These are phyloP conservation scores for Sebastes reedi DNA, from an alignment of 2,797 vertebrate species.

Conservation along the genomic window DNA sequence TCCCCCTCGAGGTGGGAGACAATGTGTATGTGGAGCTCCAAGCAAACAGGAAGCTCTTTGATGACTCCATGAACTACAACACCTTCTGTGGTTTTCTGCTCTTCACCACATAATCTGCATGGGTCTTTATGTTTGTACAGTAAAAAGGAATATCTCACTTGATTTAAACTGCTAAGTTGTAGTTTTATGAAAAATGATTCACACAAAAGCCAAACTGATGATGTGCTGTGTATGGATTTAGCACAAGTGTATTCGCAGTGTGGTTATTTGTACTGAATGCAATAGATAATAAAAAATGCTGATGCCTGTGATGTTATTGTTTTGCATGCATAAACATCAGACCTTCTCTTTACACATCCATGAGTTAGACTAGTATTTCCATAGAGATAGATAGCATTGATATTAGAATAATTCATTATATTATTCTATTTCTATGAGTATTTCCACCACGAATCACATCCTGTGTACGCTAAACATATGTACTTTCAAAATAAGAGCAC, in stretches of 20 bases:
- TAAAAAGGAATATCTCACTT: not conserved
- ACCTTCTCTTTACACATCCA: not conserved
- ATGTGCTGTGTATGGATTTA: not conserved
- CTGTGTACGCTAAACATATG: not conserved
- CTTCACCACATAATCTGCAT: conserved; percentile 30
- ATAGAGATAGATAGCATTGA: too few relatives aligned
- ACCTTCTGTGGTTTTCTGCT: conserved; percentile 70
- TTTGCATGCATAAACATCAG: not conserved
- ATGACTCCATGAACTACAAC: conserved; percentile 54
- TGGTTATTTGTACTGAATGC: not conserved
- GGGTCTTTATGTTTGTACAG: not conserved
- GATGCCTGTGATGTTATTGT: not conserved
- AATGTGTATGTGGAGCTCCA: conserved; percentile 51
- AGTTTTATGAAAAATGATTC: too few relatives aligned
- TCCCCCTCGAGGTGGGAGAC: conserved; percentile 63
- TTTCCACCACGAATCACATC: not conserved
- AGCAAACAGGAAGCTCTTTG: conserved; percentile 37
- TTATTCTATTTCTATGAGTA: not conserved
- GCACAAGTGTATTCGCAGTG: accelerated
- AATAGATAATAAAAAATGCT: not conserved
- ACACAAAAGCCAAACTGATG: not conserved
- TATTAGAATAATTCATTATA: too few relatives aligned
- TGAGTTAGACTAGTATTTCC: too few relatives aligned
- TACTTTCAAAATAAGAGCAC: not conserved
- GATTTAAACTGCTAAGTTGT: too few relatives aligned